Evolutionary conservation across 1,140 invertebrate species (phyloP).

Genomic region (Liolophura sinensis): DNA sequence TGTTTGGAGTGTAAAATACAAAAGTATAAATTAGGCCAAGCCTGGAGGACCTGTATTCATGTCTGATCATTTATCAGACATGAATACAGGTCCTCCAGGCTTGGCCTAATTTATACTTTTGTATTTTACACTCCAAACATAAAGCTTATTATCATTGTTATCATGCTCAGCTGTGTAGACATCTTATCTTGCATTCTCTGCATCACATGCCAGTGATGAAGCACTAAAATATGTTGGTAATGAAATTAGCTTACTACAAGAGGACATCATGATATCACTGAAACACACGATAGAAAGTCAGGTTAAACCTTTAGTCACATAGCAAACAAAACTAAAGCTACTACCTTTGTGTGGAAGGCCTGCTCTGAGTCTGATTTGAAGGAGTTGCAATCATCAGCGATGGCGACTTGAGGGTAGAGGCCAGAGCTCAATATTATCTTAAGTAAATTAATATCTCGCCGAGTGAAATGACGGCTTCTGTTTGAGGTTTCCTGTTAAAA

Average conservation of each 20-base stretch:
- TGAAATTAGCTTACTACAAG: not conserved
- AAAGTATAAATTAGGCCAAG: too few relatives aligned
- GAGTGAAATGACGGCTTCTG: slow-evolving; percentile 71
- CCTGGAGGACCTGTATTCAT: too few relatives aligned
- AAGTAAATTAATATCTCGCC: slow-evolving; percentile 82
- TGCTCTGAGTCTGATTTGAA: slow-evolving; percentile 88
- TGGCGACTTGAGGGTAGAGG: slow-evolving; percentile 89
- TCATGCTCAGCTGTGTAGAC: too few relatives aligned
- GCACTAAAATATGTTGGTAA: not conserved
- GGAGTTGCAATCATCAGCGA: slow-evolving; percentile 91
- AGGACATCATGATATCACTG: not conserved
- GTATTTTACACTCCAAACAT: too few relatives aligned
- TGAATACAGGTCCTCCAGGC: too few relatives aligned
- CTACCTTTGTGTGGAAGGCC: slow-evolving; percentile 84
- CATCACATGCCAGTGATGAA: not conserved
- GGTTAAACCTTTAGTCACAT: not conserved
- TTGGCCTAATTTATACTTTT: too few relatives aligned
- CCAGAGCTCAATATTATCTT: slow-evolving; percentile 90
- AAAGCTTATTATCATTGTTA: too few relatives aligned
- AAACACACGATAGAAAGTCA: not conserved
- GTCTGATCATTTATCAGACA: too few relatives aligned
- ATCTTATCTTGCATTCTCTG: too few relatives aligned
- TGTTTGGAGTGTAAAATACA: too few relatives aligned
- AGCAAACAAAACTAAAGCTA: not conserved
- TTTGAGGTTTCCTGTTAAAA: slow-evolving; percentile 44